Evolutionary conservation across 2,113 vertebrate species (phyloP), one percentile per base, ranked within the genome.

Genomic region (Dicentrarchus labrax): DNA sequence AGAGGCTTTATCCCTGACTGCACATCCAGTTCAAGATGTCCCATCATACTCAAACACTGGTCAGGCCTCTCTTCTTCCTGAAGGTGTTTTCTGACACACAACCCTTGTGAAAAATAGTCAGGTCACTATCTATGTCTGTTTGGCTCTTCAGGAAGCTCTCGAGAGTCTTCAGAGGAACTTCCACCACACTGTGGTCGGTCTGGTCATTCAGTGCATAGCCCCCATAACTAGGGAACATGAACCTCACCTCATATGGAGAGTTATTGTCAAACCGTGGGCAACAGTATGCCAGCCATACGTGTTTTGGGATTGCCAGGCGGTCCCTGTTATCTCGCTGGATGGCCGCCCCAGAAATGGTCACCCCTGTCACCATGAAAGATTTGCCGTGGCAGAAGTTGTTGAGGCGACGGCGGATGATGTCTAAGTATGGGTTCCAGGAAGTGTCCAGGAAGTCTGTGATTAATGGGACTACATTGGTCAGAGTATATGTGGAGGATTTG

Each of bases 391-490:
- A 95, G 86, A 95, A 95, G 85, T 95, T 95, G 88, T 95, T 95
- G 48, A 95, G 93, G 56, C 94, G 93, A 19, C 75, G 86, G 17
- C 95, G 94, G 7, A 95, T 65, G 0, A 12, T 9, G 38, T 94
- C 90, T 30, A 93, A 24, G 62, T 94, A 93, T 0, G 91, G 88
- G 39, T 85, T 73, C 95, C 95, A 95, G 24, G 88, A 88, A 8
- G 82, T 56, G 2, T 94, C 92, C 22, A 94, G 56, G 77, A 95
- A 89, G 62, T 91, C 74, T 15, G 84, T 79, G 36, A 94, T 13
- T 50, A 95, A 93, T 2, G 96, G 96, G 9, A 96, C 94, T 0
- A 96, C 94, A 59, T 97, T 97, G 50, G 96, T 96, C 64, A 97
- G 92, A 38, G 95, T 96, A 78, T 97, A 97, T 24, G 96, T 97